Percentiles rank a stretch among this genome's conserved stretches.
phyloP scores from a whole-genome alignment of 1,140 invertebrate genomes.

The Drosophila erecta region DNA sequence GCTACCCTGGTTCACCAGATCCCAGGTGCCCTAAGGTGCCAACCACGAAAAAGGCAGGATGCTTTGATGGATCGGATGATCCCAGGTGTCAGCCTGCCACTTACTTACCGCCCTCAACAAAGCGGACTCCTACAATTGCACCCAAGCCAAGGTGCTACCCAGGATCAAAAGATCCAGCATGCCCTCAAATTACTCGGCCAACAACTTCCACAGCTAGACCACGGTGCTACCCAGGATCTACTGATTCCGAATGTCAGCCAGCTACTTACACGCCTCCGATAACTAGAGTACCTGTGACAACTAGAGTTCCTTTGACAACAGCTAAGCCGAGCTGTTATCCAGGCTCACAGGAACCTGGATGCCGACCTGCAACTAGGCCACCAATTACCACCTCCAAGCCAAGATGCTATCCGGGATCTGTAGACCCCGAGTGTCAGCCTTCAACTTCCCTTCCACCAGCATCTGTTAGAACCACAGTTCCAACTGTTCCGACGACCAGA shows the following conservation, averaged over 20 bases:
- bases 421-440: constrained; percentile 83
- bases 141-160: constrained; percentile 56
- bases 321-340: constrained; percentile 57
- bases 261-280: constrained; percentile 7
- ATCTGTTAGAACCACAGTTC: constrained; percentile 37
- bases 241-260: constrained; percentile 25
- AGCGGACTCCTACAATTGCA: constrained; percentile 24
- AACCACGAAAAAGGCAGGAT: constrained; percentile 64
- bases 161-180: constrained; percentile 76
- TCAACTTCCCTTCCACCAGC: constrained; percentile 21
- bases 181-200: not conserved
- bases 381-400: constrained; percentile 31
- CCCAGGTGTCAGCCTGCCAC: constrained; percentile 52
- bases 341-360: constrained; percentile 58
- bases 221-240: constrained; percentile 49
- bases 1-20: constrained; percentile 52
- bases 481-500: constrained; percentile 16
- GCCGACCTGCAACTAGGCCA: constrained; percentile 74
- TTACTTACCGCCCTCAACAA: constrained; percentile 36
- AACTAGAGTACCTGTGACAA: not conserved
- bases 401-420: constrained; percentile 58
- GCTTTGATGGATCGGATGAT: constrained; percentile 55
- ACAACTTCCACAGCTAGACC: constrained; percentile 65
- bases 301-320: constrained; percentile 17
- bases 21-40: constrained; percentile 83